Base-by-base conservation (phyloP, 2,797 vertebrate species). In the Buceros bicornis region DNA sequence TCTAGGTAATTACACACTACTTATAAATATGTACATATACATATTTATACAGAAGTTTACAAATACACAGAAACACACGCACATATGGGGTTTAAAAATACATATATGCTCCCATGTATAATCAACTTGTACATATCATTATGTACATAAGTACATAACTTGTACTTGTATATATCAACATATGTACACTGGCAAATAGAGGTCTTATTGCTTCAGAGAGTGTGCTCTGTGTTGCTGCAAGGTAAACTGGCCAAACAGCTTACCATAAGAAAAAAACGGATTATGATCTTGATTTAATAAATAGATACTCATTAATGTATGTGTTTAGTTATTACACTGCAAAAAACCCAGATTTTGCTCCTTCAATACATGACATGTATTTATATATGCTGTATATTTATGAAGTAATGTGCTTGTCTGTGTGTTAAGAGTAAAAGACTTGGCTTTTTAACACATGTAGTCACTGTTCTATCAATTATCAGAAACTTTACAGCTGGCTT, bases 271-370 rank as follows among this genome's bases (percentile, higher is more conserved):
- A 53, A 3, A 64, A 90, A 85, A 64, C 13, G 2, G 2, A 4
- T 43, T 60, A 74, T 4, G 8, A 56, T 42, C 19, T 77, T 78
- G 40, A 42, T 13, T 69, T 67, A 74, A 47, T 22, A 48, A 79
- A 89, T 16, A 9, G 0, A 29, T 29, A 5, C 4, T 65, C 16
- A n/a, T 56, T 61, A 50, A 72, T 13, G 5, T 45, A 21, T 50
- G 24, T 67, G 11, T 62, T 90, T 62, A 31, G 7, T 22, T 83
- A 35, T 72, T 76, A 77, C 7, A 56, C 5, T 29, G 24, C 72
- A 72, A 83, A n/a, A 40, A 1, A 0, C 0, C 1, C 28, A 22
- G 18, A 76, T n/a, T 80, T 87, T 67, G 43, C 13, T 58, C 31
- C 10, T 33, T 43, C 33, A 19, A 28, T 50, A 35, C 6, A 24